A percentile compares a stretch with the other conserved stretches of the same genome.
Evolutionary conservation across 1,140 invertebrate genomes (phyloP).

Genomic region (Pseudomyrmex gracilis): DNA sequence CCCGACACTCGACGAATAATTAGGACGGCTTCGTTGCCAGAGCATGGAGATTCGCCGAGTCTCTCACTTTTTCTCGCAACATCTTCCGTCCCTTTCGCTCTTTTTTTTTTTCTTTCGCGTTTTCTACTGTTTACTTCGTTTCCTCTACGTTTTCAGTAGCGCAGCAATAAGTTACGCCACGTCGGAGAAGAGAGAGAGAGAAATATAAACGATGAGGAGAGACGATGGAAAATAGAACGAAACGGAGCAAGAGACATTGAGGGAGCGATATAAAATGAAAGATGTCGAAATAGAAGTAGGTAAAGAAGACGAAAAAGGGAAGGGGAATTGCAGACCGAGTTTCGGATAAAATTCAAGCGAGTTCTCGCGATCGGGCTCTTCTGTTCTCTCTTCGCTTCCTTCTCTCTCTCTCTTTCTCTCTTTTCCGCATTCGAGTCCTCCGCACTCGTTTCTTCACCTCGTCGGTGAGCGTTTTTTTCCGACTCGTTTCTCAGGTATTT

Average conservation of each 20-base stretch:
- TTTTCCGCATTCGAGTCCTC: conserved; percentile 55
- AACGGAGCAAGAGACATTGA: conserved; percentile 21
- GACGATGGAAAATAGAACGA: conserved; percentile 5
- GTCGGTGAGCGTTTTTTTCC: conserved; percentile 78
- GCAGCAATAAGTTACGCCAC: conserved; percentile 44
- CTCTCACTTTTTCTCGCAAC: conserved; percentile 19
- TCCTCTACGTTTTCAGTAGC: not conserved
- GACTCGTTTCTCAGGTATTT: conserved; percentile 82
- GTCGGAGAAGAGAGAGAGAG: conserved; percentile 23
- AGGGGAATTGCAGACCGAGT: conserved; percentile 62
- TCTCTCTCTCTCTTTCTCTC: conserved; percentile 34
- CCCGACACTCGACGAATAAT: conserved; percentile 77
- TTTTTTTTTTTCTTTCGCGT: not conserved
- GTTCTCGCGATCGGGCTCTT: conserved; percentile 48
- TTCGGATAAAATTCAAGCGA: conserved; percentile 73
- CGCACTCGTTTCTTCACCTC: conserved; percentile 81
- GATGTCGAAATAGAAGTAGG: not conserved
- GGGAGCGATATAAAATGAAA: conserved; percentile 55
- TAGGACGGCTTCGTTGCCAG: conserved; percentile 78
- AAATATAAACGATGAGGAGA: conserved; percentile 30
- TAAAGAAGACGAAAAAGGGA: conserved; percentile 37
- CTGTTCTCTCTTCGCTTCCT: conserved; percentile 56
- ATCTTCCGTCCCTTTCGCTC: not conserved
- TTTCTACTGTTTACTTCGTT: not conserved
- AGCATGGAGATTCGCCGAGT: conserved; percentile 77